These are phyloP conservation scores for Cygnus buccinator DNA, from an alignment of 2,113 vertebrate genomes.

Conservation along the genomic window DNA sequence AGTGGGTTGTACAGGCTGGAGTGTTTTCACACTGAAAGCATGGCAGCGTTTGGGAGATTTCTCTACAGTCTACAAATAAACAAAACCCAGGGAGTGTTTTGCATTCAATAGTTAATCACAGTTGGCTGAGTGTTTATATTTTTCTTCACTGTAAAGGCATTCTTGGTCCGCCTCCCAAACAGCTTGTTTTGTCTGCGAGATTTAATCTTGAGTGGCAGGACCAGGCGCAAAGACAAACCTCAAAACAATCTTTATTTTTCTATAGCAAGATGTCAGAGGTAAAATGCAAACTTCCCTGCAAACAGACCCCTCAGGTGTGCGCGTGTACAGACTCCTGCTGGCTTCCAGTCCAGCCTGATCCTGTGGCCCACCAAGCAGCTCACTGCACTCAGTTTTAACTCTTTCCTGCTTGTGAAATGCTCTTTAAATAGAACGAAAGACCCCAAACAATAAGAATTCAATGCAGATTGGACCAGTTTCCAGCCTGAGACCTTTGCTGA, in stretches of 20 bases:
- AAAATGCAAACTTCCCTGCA: background rate
- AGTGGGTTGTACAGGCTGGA: constrained; percentile 12
- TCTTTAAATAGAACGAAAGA: background rate
- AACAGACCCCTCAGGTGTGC: background rate
- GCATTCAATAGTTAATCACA: constrained; percentile 66
- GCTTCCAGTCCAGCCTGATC: background rate
- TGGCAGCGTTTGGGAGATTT: background rate
- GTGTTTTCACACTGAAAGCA: constrained; percentile 1
- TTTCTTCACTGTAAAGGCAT: constrained; percentile 65
- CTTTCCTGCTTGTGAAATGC: background rate
- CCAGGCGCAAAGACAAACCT: constrained; percentile 56
- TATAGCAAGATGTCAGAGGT: constrained; percentile 24
- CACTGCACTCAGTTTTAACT: background rate
- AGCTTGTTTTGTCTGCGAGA: constrained; percentile 68
- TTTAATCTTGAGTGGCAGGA: constrained; percentile 71
- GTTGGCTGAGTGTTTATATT: constrained; percentile 64
- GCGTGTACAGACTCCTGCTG: background rate
- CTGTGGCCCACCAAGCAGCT: background rate
- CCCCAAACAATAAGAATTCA: background rate
- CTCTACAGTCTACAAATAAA: constrained; percentile 50
- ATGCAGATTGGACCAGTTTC: background rate
- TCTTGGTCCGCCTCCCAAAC: constrained; percentile 62
- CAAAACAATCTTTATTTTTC: constrained; percentile 53
- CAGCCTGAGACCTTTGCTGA: constrained; percentile 5
- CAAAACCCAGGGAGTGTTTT: constrained; percentile 60